Conservation (phyloP, 2,888 invertebrate species). For the Troides oblongomaculatus region DNA sequence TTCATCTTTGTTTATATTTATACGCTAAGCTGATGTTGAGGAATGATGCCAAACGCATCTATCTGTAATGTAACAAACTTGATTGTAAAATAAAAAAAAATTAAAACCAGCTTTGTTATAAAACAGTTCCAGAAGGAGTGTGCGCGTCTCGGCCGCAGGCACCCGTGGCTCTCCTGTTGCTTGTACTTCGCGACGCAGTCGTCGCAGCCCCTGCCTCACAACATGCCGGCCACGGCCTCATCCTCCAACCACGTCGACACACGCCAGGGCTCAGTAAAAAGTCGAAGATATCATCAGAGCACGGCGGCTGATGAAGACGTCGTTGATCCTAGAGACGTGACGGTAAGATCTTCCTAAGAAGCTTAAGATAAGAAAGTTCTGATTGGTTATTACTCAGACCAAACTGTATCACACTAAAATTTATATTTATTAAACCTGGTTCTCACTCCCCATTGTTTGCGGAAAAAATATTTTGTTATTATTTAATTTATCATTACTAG, state of each 20-base stretch:
- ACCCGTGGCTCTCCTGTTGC: slow-evolving; percentile 73
- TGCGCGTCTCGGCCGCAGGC: slow-evolving; percentile 63
- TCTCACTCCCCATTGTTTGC: too few relatives aligned
- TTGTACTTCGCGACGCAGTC: slow-evolving; percentile 55
- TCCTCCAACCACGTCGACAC: slow-evolving; percentile 65
- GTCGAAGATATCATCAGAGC: slow-evolving; percentile 65
- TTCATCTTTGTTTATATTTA: too few relatives aligned
- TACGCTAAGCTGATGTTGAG: too few relatives aligned
- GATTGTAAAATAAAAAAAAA: background rate
- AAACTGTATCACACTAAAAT: too few relatives aligned
- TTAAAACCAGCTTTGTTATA: background rate
- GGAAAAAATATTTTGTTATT: too few relatives aligned
- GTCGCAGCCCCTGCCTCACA: slow-evolving; percentile 43
- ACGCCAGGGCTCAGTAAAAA: slow-evolving; percentile 62
- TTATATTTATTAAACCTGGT: too few relatives aligned
- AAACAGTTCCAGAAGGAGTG: slow-evolving; percentile 73
- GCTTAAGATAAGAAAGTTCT: too few relatives aligned
- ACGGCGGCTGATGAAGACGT: slow-evolving; percentile 55
- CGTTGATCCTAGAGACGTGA: slow-evolving; percentile 66
- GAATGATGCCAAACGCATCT: too few relatives aligned
- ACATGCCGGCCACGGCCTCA: slow-evolving; percentile 46
- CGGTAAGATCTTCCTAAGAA: slow-evolving; percentile 47
- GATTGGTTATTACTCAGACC: too few relatives aligned
- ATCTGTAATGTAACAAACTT: too few relatives aligned
- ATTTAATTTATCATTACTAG: too few relatives aligned